phyloP scores from a whole-genome alignment of 92 coral and sea anemone species.

The Epizoanthus scotinus region DNA sequence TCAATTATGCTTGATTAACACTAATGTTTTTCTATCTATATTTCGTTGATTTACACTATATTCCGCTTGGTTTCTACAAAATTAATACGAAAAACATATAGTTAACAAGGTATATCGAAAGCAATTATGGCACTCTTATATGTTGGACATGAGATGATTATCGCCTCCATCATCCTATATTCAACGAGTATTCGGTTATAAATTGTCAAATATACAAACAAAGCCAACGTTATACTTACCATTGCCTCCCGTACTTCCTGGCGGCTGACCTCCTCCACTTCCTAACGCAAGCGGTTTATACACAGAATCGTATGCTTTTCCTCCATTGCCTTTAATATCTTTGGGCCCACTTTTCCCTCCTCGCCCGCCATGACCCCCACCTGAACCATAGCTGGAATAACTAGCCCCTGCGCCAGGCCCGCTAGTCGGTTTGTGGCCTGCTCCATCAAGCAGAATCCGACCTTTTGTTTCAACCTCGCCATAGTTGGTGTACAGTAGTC shows the following conservation, averaged over 20 bases:
- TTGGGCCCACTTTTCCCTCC: slow-evolving; percentile 54
- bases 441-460: slow-evolving; percentile 49
- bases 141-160: too few species aligned
- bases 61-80: too few species aligned
- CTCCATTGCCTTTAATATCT: slow-evolving; percentile 33
- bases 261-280: slow-evolving; percentile 67
- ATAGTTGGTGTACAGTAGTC: slow-evolving; percentile 55
- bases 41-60: too few species aligned
- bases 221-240: slow-evolving; percentile 30
- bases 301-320: slow-evolving; percentile 64
- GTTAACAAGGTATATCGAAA: too few species aligned
- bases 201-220: background rate
- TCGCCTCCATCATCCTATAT: too few species aligned
- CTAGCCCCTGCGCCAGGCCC: slow-evolving; percentile 57
- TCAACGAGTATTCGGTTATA: too few species aligned
- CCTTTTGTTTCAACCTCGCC: slow-evolving; percentile 66
- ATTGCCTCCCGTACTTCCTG: slow-evolving; percentile 50
- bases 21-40: too few species aligned
- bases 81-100: too few species aligned
- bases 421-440: slow-evolving; percentile 49
- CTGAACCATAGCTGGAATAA: slow-evolving; percentile 55
- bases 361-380: slow-evolving; percentile 72
- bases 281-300: slow-evolving; percentile 60
- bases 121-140: too few species aligned
- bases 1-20: too few species aligned